Conservation (phyloP, 2,888 invertebrate species). For the Sturmia bella region DNA sequence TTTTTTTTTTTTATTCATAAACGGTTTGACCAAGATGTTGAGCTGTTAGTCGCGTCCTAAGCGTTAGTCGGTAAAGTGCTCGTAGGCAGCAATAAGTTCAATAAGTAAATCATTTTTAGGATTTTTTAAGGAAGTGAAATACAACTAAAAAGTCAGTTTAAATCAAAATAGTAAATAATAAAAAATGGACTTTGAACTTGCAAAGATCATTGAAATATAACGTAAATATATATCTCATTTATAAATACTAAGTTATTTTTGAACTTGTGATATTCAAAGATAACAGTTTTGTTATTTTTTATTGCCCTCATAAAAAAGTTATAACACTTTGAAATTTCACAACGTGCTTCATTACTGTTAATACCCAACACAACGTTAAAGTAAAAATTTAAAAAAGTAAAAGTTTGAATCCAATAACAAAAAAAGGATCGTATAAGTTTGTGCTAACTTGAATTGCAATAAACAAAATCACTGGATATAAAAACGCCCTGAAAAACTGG, state of each 20-base stretch:
- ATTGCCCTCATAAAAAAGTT: slow-evolving; percentile 2
- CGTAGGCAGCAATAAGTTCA: not conserved
- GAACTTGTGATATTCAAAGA: slow-evolving; percentile 39
- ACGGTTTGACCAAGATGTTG: slow-evolving; percentile 45
- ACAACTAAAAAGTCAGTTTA: slow-evolving; percentile 45
- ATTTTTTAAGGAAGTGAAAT: slow-evolving; percentile 38
- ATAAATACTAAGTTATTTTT: slow-evolving; percentile 22
- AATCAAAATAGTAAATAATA: slow-evolving; percentile 19
- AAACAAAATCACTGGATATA: not conserved
- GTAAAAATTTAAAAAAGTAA: not conserved
- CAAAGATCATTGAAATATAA: slow-evolving; percentile 24
- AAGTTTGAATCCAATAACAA: not conserved
- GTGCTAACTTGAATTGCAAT: not conserved
- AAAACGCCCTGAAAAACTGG: slow-evolving; percentile 39
- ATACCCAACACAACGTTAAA: not conserved
- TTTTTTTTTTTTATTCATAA: slow-evolving; percentile 54
- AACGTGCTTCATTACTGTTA: slow-evolving; percentile 42
- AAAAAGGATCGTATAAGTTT: not conserved
- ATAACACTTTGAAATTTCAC: slow-evolving; percentile 17
- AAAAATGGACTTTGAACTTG: not conserved
- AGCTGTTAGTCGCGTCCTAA: slow-evolving; percentile 62
- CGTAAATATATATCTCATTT: slow-evolving; percentile 29
- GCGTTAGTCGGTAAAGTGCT: slow-evolving; percentile 61
- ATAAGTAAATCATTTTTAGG: slow-evolving; percentile 46
- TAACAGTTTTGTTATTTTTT: slow-evolving; percentile 38